phyloP scores from a whole-genome alignment of 2,113 vertebrate genomes.

The Chaenogobius annularis region DNA sequence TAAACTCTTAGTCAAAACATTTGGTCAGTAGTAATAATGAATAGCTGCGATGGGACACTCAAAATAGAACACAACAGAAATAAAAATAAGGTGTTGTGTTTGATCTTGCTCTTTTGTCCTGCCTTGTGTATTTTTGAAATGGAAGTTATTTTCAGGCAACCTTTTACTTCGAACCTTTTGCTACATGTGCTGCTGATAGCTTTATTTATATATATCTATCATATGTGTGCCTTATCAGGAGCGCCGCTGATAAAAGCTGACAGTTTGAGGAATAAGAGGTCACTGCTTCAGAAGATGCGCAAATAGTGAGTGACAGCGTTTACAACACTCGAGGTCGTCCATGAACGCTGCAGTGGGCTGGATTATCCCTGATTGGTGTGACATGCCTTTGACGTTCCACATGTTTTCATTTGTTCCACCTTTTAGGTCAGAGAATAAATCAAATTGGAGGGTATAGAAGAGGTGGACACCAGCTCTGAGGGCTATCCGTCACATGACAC shows the following conservation, averaged over 20 bases:
- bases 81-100: background rate
- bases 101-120: background rate
- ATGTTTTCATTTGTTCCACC: slow-evolving; percentile 42
- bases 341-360: background rate
- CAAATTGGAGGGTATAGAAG: slow-evolving; percentile 44
- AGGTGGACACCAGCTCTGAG: slow-evolving; percentile 28
- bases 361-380: slow-evolving; percentile 5
- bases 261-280: slow-evolving; percentile 6
- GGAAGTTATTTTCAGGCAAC: background rate
- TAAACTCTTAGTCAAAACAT: no score
- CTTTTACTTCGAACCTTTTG: background rate
- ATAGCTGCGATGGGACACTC: no score
- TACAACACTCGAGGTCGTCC: slow-evolving; percentile 6
- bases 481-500: slow-evolving; percentile 39
- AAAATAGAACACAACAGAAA: background rate
- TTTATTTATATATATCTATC: slow-evolving; percentile 1
- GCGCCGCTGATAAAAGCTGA: background rate
- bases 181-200: background rate
- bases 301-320: slow-evolving; percentile 5
- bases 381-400: slow-evolving; percentile 19
- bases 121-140: background rate
- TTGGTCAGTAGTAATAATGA: no score
- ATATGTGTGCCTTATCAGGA: slow-evolving; percentile 2
- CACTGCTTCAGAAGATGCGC: background rate
- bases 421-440: slow-evolving; percentile 60